Evolutionary conservation across 2,888 invertebrate species (phyloP).

Genomic region (Argyresthia goedartella): DNA sequence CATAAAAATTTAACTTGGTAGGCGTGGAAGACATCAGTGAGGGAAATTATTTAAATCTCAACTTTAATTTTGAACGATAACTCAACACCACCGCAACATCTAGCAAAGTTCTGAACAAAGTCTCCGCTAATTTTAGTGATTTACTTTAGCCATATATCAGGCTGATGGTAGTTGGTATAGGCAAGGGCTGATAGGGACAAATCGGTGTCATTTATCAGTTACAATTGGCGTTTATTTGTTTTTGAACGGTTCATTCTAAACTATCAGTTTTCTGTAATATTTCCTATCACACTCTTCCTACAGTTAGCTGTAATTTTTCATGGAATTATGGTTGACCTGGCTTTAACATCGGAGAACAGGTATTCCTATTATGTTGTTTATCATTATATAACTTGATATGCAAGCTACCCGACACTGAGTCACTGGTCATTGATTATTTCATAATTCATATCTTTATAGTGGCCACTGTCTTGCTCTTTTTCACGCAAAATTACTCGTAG

Average conservation of each 20-base stretch:
- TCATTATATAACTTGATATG: too few relatives aligned
- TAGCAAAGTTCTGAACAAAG: not conserved
- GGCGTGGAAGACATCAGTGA: not conserved
- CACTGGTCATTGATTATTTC: too few relatives aligned
- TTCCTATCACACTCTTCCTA: not conserved
- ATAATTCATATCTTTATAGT: too few relatives aligned
- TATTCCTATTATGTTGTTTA: too few relatives aligned
- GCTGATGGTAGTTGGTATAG: constrained; percentile 33
- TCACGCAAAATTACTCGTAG: too few relatives aligned
- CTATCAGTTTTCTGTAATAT: not conserved
- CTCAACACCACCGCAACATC: not conserved
- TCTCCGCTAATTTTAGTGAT: constrained; percentile 24
- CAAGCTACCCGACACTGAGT: too few relatives aligned
- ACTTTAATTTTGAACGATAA: constrained; percentile 3
- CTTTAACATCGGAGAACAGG: too few relatives aligned
- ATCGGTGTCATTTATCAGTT: constrained; percentile 27
- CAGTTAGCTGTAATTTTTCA: not conserved
- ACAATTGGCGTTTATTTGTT: constrained; percentile 4
- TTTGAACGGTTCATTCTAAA: not conserved
- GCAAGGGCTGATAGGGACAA: constrained; percentile 31
- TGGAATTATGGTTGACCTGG: too few relatives aligned
- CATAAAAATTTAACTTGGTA: not conserved
- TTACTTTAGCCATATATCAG: constrained; percentile 31
- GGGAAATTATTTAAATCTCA: not conserved
- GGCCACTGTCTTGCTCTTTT: too few relatives aligned